These are phyloP conservation scores for Baronia brevicornis DNA, from an alignment of 2,888 invertebrate species.

Conservation along the genomic window DNA sequence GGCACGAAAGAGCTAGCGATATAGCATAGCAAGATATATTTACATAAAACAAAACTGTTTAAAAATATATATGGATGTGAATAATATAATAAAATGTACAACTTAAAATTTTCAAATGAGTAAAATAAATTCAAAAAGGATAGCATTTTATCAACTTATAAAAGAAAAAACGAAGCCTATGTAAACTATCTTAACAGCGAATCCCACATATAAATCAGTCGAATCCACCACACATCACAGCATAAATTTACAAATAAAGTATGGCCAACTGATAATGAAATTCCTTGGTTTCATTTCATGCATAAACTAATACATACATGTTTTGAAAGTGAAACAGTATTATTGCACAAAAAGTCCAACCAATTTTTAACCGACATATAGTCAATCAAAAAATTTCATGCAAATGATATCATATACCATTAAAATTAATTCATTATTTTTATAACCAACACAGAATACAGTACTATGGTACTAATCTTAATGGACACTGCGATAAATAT, in stretches of 20 bases:
- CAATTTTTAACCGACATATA: slow-evolving; percentile 14
- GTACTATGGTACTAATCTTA: slow-evolving; percentile 15
- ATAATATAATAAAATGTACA: slow-evolving; percentile 63
- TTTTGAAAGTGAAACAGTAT: slow-evolving; percentile 17
- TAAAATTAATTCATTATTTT: slow-evolving; percentile 47
- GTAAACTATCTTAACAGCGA: slow-evolving; percentile 33
- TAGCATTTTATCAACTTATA: slow-evolving; percentile 31
- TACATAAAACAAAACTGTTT: slow-evolving; percentile 58
- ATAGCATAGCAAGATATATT: slow-evolving; percentile 59
- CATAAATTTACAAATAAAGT: slow-evolving; percentile 34
- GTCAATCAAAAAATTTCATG: slow-evolving; percentile 43
- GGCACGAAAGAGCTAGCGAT: slow-evolving; percentile 51
- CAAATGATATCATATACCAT: slow-evolving; percentile 67
- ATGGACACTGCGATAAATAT: slow-evolving; percentile 4
- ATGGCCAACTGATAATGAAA: slow-evolving; percentile 33
- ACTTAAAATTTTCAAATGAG: slow-evolving; percentile 52
- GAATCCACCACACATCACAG: slow-evolving; percentile 46
- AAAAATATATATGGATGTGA: slow-evolving; percentile 28
- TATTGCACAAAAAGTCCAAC: slow-evolving; percentile 52
- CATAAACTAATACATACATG: neutral
- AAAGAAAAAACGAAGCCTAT: slow-evolving; percentile 19
- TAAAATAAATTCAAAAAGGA: slow-evolving; percentile 39
- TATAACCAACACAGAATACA: slow-evolving; percentile 21
- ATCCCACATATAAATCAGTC: slow-evolving; percentile 48
- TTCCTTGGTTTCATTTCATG: neutral